Evolutionary conservation across 64 coral and sea anemone genomes (phyloP).

Genomic region (Stichodactyla helianthus): DNA sequence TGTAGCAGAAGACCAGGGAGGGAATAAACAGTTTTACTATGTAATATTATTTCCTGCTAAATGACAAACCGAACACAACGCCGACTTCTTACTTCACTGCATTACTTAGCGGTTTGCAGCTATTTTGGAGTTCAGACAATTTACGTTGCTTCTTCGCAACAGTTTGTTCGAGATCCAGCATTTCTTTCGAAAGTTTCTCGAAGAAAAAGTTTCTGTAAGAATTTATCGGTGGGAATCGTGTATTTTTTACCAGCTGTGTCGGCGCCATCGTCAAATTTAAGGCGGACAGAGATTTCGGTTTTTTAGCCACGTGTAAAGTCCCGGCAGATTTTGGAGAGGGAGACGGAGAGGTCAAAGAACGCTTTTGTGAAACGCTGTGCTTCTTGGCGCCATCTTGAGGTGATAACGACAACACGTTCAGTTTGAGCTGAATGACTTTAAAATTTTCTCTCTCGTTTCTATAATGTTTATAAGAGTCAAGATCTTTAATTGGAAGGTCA

Average conservation of each 20-base stretch:
- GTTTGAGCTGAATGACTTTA: slow-evolving; percentile 31
- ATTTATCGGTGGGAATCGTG: background rate
- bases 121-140: slow-evolving; percentile 37
- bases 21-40: slow-evolving; percentile 47
- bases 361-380: slow-evolving; percentile 4
- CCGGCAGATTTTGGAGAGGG: background rate
- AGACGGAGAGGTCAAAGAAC: background rate
- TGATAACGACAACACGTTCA: slow-evolving; percentile 1
- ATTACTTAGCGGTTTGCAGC: slow-evolving; percentile 6
- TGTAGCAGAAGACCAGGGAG: slow-evolving; percentile 38
- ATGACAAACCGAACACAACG: slow-evolving; percentile 48
- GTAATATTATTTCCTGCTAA: background rate
- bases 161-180: slow-evolving; percentile 4
- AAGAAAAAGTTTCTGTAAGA: background rate
- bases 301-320: background rate
- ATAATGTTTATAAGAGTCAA: slow-evolving; percentile 48
- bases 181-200: slow-evolving; percentile 15
- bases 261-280: background rate
- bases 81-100: background rate
- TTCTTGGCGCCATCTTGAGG: background rate
- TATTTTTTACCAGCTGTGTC: slow-evolving; percentile 11
- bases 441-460: slow-evolving; percentile 34
- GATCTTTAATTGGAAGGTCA: slow-evolving; percentile 23
- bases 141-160: slow-evolving; percentile 41
- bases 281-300: background rate